Percentiles rank a stretch among this genome's conserved stretches.
Conservation (phyloP, 2,888 invertebrate species). For the Drosophila meridiana region DNA sequence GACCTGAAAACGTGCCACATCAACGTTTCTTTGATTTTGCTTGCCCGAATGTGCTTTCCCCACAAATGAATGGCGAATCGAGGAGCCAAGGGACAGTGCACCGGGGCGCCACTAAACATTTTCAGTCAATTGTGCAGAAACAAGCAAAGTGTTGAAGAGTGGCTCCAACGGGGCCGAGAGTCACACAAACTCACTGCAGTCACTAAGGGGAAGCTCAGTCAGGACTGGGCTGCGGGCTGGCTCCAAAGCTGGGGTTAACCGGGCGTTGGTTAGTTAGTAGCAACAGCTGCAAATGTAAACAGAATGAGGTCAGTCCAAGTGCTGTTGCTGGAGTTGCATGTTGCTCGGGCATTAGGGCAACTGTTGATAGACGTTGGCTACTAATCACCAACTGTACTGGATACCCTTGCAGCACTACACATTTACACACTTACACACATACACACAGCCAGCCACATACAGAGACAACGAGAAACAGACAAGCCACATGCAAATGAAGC, state of each 20-base stretch:
- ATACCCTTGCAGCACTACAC: conserved; percentile 9
- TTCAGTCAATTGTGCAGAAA: conserved; percentile 64
- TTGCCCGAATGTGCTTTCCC: conserved; percentile 17
- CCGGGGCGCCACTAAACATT: conserved; percentile 33
- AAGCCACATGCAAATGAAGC: conserved; percentile 68
- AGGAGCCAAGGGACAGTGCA: background rate
- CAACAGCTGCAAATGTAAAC: conserved; percentile 72
- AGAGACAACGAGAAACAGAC: conserved; percentile 8
- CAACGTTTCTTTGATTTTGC: conserved; percentile 48
- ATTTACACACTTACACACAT: no score
- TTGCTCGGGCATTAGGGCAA: conserved; percentile 71
- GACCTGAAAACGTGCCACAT: conserved; percentile 48
- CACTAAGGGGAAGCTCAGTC: background rate
- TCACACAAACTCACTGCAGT: conserved; percentile 36
- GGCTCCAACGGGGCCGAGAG: conserved; percentile 11
- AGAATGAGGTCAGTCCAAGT: conserved; percentile 68
- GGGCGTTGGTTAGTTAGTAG: conserved; percentile 44
- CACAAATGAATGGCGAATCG: conserved; percentile 10
- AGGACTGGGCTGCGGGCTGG: background rate
- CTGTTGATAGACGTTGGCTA: conserved; percentile 76
- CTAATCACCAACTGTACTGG: conserved; percentile 66
- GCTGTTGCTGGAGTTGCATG: conserved; percentile 69
- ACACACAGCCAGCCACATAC: background rate
- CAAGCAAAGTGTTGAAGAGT: conserved; percentile 37
- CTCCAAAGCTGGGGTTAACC: conserved; percentile 1